A percentile compares a stretch with the other conserved stretches of the same genome.
These are phyloP conservation scores for Platysteira castanea DNA, from an alignment of 2,113 vertebrate species.

Conservation along the genomic window DNA sequence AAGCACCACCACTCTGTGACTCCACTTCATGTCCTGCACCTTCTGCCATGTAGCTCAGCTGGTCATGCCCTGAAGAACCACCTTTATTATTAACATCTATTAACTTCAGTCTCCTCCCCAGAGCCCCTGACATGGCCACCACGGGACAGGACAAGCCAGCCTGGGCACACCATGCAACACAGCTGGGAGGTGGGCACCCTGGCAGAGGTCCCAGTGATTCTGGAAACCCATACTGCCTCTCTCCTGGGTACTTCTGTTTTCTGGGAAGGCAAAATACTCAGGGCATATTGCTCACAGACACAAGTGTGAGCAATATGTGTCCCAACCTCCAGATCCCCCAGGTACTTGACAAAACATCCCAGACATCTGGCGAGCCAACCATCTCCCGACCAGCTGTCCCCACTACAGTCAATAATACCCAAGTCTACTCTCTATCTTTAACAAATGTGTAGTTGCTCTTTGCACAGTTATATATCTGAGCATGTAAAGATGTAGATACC, in stretches of 20 bases:
- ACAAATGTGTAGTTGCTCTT: background rate
- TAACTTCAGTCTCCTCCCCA: background rate
- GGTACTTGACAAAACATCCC: background rate
- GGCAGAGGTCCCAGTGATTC: background rate
- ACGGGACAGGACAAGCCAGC: background rate
- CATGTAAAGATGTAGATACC: background rate
- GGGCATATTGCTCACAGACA: background rate
- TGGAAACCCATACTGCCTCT: accelerated
- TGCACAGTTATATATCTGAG: background rate
- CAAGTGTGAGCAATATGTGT: background rate
- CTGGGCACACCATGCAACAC: background rate
- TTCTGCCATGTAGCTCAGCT: background rate
- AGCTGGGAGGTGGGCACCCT: background rate
- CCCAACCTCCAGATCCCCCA: background rate
- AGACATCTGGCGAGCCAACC: background rate
- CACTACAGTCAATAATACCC: background rate
- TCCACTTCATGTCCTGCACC: background rate
- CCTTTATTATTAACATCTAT: background rate
- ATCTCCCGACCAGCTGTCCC: background rate
- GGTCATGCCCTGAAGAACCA: background rate
- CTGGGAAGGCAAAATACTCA: accelerated
- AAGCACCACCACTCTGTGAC: background rate
- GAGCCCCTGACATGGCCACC: background rate
- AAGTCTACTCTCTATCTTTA: background rate
- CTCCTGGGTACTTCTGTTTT: background rate